phyloP scores from a whole-genome alignment of 2,797 vertebrate species.

The Hydrocynus forskahlii region DNA sequence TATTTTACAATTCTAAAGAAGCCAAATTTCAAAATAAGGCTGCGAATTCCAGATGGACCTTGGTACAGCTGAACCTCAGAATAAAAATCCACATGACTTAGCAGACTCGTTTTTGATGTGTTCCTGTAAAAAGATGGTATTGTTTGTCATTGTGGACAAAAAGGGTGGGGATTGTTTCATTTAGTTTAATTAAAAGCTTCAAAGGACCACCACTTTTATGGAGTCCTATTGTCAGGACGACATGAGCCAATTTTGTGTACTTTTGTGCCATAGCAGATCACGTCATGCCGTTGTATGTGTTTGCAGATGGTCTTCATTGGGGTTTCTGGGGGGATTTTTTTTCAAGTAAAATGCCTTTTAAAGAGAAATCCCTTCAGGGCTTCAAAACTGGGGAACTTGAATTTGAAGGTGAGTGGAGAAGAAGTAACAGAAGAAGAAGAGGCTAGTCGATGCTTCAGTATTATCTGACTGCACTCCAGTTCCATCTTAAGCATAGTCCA shows the following conservation, averaged over 20 bases:
- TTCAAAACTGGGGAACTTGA: conserved; percentile 24
- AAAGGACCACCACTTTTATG: conserved; percentile 73
- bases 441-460: neutral
- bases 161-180: conserved; percentile 73
- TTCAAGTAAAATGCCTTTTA: conserved; percentile 38
- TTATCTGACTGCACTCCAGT: neutral
- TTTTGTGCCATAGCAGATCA: conserved; percentile 47
- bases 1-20: conserved; percentile 73
- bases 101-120: conserved; percentile 76
- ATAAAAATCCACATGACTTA: conserved; percentile 72
- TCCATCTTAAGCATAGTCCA: neutral
- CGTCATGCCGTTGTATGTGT: conserved; percentile 47
- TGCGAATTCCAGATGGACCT: conserved; percentile 81
- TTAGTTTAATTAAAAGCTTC: conserved; percentile 81
- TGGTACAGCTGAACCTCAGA: conserved; percentile 78
- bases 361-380: conserved; percentile 28
- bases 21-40: conserved; percentile 77
- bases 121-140: conserved; percentile 77
- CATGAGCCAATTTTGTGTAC: conserved; percentile 72
- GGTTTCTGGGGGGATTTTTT: conserved; percentile 5
- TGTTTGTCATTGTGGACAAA: conserved; percentile 76
- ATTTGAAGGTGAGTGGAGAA: neutral
- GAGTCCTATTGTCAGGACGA: conserved; percentile 65
- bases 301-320: conserved; percentile 44
- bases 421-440: neutral